These are phyloP conservation scores for Onychomys arenicola DNA, from an alignment of 2,797 vertebrate species.

Conservation along the genomic window DNA sequence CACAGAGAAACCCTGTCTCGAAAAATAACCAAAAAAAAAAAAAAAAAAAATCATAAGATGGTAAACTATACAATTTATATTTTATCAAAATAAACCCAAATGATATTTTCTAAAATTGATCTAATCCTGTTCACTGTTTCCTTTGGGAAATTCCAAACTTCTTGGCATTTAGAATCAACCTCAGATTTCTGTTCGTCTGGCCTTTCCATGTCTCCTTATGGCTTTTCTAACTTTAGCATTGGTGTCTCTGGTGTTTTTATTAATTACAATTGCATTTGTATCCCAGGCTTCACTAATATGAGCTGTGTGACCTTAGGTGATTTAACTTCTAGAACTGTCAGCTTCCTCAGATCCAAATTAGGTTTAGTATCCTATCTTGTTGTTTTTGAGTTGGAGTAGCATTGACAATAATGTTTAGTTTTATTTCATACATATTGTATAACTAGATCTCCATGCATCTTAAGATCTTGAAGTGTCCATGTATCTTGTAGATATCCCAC, in stretches of 20 bases:
- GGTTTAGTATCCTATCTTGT: constrained; percentile 1
- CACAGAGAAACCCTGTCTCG: too few relatives aligned
- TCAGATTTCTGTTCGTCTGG: constrained; percentile 6
- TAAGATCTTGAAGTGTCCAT: constrained; percentile 30
- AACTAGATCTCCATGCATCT: background rate
- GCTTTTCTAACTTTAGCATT: constrained; percentile 1
- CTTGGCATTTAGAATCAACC: background rate
- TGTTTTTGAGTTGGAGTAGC: constrained; percentile 36
- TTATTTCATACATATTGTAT: background rate
- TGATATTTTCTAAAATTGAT: background rate
- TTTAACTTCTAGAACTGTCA: background rate
- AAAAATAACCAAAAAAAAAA: too few relatives aligned
- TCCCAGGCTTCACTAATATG: background rate
- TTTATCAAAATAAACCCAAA: background rate
- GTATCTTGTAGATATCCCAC: background rate
- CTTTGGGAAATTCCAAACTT: background rate
- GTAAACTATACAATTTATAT: background rate
- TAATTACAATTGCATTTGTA: background rate
- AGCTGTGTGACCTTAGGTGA: background rate
- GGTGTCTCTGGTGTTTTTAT: background rate
- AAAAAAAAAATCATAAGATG: background rate
- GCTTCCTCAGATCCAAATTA: background rate
- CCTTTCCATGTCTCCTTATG: background rate
- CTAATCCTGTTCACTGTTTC: background rate
- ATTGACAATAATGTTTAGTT: background rate